Percentiles rank a stretch among this genome's conserved stretches.
Evolutionary conservation across 1,140 invertebrate genomes (phyloP).

Genomic region (Chironomus tepperi): DNA sequence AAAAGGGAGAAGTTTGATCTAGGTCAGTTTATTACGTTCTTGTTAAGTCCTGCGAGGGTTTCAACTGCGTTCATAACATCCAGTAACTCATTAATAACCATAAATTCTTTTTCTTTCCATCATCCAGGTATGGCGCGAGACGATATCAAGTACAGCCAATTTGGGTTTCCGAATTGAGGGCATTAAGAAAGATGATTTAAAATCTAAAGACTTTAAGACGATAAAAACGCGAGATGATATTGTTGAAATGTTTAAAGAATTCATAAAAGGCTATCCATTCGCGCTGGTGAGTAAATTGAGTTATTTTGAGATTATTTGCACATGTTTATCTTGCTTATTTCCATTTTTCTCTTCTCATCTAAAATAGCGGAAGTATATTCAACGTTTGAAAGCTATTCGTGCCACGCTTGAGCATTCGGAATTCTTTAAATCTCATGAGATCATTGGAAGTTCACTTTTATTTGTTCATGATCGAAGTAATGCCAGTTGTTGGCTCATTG

Average conservation of each 20-base stretch:
- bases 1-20: too few relatives aligned
- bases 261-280: constrained; percentile 69
- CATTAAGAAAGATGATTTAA: constrained; percentile 79
- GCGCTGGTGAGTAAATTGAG: constrained; percentile 58
- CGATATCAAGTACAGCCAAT: constrained; percentile 90
- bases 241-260: constrained; percentile 69
- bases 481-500: constrained; percentile 93
- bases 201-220: constrained; percentile 95
- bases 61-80: too few relatives aligned
- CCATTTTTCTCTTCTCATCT: constrained; percentile 30
- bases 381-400: constrained; percentile 73
- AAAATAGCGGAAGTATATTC: constrained; percentile 71
- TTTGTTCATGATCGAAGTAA: constrained; percentile 88
- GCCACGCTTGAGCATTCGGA: constrained; percentile 69
- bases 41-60: too few relatives aligned
- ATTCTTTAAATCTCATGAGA: constrained; percentile 85
- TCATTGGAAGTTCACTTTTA: constrained; percentile 93
- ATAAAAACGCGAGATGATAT: constrained; percentile 78
- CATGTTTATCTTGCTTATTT: background rate
- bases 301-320: background rate
- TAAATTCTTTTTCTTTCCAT: too few relatives aligned
- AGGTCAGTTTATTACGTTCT: too few relatives aligned
- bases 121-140: constrained; percentile 75
- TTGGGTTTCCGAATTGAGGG: constrained; percentile 95
- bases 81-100: too few relatives aligned